Percentiles rank a stretch among this genome's conserved stretches.
Evolutionary conservation across 2,797 vertebrate genomes (phyloP).

Genomic region (Sphaeramia orbicularis): DNA sequence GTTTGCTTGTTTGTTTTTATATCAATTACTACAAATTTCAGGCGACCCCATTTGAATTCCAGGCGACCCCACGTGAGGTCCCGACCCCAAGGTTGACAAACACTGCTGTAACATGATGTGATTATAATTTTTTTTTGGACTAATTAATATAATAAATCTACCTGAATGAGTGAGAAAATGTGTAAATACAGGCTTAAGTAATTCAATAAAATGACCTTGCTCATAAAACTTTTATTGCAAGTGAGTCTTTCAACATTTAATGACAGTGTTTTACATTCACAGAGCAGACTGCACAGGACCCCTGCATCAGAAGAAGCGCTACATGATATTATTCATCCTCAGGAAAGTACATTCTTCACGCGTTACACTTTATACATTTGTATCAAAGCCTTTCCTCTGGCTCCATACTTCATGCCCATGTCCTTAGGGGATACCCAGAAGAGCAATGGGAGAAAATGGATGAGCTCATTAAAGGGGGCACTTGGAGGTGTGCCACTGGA

Average conservation of each 20-base stretch:
- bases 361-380: neutral
- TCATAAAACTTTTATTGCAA: too few relatives aligned
- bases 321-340: neutral
- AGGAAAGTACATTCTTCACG: neutral
- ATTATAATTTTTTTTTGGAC: neutral
- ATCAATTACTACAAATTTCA: too few relatives aligned
- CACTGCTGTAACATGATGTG: neutral
- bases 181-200: neutral
- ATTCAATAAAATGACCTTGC: neutral
- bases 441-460: conserved; percentile 10
- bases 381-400: neutral
- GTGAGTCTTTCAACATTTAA: neutral
- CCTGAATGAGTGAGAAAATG: neutral
- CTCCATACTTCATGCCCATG: neutral
- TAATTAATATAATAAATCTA: neutral
- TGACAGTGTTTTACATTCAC: neutral
- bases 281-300: neutral
- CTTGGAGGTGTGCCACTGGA: neutral
- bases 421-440: neutral
- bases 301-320: neutral
- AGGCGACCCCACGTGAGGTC: too few relatives aligned
- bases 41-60: too few relatives aligned
- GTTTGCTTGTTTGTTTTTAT: too few relatives aligned
- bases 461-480: conserved; percentile 7
- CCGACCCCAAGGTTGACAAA: too few relatives aligned